Evolutionary conservation across 1,140 invertebrate genomes (phyloP).

Genomic region (Dinoponera quadriceps): DNA sequence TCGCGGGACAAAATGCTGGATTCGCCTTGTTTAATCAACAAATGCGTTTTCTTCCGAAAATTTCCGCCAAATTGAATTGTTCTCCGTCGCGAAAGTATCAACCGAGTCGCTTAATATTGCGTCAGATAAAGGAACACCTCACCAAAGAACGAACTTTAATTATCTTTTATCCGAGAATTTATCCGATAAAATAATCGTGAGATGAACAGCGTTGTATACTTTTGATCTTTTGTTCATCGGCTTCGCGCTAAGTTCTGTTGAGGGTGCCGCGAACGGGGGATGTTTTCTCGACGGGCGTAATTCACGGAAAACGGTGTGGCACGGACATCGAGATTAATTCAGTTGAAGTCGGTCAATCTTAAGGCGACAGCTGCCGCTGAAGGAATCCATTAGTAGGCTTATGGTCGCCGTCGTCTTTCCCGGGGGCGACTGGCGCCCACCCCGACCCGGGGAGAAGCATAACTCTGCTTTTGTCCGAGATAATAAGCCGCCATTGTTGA

Average conservation of each 20-base stretch:
- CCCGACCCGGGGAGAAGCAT: constrained; percentile 60
- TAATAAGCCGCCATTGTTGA: constrained; percentile 83
- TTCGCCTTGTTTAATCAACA: constrained; percentile 60
- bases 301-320: constrained; percentile 62
- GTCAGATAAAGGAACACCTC: not conserved
- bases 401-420: constrained; percentile 71
- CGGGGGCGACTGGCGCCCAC: constrained; percentile 66
- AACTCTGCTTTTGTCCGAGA: constrained; percentile 81
- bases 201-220: not conserved
- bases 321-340: constrained; percentile 76
- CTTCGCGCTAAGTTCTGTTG: constrained; percentile 9
- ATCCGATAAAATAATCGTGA: constrained; percentile 12
- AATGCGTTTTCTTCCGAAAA: constrained; percentile 44
- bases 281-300: constrained; percentile 54
- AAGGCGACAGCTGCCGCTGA: constrained; percentile 81
- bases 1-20: constrained; percentile 52
- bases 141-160: not conserved
- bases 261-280: not conserved
- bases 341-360: constrained; percentile 81
- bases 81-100: constrained; percentile 1
- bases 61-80: constrained; percentile 13
- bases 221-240: not conserved
- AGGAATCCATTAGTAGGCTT: constrained; percentile 82
- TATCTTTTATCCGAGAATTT: not conserved
- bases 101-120: not conserved